phyloP scores from a whole-genome alignment of 1,140 invertebrate species.

The Sitobion miscanthi region DNA sequence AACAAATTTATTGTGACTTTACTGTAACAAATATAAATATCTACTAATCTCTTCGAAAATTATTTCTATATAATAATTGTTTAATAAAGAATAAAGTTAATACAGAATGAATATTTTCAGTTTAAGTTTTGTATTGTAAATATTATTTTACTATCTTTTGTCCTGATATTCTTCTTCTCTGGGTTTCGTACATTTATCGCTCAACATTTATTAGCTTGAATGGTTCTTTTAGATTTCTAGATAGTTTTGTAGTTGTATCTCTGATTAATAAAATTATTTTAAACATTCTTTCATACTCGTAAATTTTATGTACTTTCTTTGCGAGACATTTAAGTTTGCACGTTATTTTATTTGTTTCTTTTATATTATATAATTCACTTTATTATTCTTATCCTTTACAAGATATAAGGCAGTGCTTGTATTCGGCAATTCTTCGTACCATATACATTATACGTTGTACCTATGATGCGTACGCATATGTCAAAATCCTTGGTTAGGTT shows the following conservation, averaged over 20 bases:
- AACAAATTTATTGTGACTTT: not conserved
- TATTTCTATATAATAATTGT: not conserved
- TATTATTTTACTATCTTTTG: not conserved
- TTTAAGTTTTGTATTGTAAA: not conserved
- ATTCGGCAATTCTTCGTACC: not conserved
- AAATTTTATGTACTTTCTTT: not conserved
- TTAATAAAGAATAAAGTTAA: not conserved
- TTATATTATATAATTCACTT: not conserved
- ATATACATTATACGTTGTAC: not conserved
- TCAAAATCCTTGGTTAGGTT: too few species aligned
- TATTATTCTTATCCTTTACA: not conserved
- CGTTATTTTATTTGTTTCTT: not conserved
- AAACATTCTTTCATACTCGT: not conserved
- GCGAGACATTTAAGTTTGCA: not conserved
- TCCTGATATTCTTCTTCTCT: not conserved
- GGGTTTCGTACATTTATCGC: not conserved
- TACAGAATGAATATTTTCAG: not conserved
- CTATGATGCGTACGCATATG: too few species aligned
- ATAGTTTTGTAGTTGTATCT: constrained; percentile 23
- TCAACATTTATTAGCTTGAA: constrained; percentile 18
- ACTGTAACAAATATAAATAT: not conserved
- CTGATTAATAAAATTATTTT: constrained; percentile 11
- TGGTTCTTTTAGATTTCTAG: constrained; percentile 19
- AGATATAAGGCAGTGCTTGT: not conserved
- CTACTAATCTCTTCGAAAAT: not conserved